Evolutionary conservation across 1,140 invertebrate species (phyloP), one percentile per base, ranked within the genome.

Genomic region (Sweltsa coloradensis): DNA sequence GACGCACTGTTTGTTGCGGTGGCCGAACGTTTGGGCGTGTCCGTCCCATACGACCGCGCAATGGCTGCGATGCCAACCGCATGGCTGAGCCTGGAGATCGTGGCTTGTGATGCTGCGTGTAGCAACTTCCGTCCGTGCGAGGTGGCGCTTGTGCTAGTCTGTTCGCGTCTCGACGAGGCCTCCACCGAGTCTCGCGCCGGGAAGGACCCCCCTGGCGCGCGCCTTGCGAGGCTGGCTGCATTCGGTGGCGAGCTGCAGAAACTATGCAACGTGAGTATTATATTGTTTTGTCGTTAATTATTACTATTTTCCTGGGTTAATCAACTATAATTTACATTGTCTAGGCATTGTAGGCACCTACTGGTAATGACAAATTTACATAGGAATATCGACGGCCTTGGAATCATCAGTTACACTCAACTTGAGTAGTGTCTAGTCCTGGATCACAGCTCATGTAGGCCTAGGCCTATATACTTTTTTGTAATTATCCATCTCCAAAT

Each of bases 81-180:
- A 16, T 39, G 48, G 56, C 74, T 79, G 53, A 68, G 76, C 39
- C 58, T 85, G 53, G 82, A 85, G 68, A 81, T 83, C 53, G 67
- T 82, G 31, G 69, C 71, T 23, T 86, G 83, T 54, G 78, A 84
- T 59, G 76, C 79, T 1, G 70, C 70, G 49, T 82, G 80, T 50
- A 74, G 75, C 19, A 80, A 76, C 55, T 70, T 78, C 22, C 67
- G 78, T 16, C 67, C 76, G 45, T 75, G 75, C 21, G 79, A 81
- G 43, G 60, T 85, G 47, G 81, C 82, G n/a, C 65, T 85, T 16
- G 79, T 81, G 39, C 61, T 84, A 40, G 64, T 86, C 4, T 83
- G 73, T 55, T 70, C 73, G 46, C 75, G 77, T 53, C 60, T 84
- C 25, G 76, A 81, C 21, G 22, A 37, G 41, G 29, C 40, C 48